These are phyloP conservation scores for Corbicula japonica DNA, from an alignment of 2,888 invertebrate genomes.

Conservation along the genomic window DNA sequence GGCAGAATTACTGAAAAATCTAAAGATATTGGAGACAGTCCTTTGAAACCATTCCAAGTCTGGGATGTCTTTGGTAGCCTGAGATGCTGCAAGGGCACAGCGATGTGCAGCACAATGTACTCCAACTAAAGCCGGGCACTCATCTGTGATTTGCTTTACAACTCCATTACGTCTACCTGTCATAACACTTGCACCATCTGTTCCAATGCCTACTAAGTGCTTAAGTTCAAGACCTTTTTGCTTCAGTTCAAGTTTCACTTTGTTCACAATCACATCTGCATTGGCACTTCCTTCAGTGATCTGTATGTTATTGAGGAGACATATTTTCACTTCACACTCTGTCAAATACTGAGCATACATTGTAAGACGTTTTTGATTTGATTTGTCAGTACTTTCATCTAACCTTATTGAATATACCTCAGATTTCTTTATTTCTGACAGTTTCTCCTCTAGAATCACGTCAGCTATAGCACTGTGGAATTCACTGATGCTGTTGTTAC, in stretches of 20 bases:
- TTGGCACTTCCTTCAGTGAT: constrained; percentile 37
- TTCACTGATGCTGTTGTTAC: constrained; percentile 33
- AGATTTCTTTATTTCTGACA: constrained; percentile 22
- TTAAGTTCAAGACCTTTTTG: constrained; percentile 35
- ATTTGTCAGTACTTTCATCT: constrained; percentile 55
- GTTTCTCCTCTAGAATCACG: constrained; percentile 21
- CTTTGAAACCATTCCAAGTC: constrained; percentile 31
- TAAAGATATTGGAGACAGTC: constrained; percentile 44
- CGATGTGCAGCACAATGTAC: constrained; percentile 52
- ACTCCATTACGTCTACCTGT: constrained; percentile 47
- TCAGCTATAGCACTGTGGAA: constrained; percentile 43
- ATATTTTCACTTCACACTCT: constrained; percentile 6
- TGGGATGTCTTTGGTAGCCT: constrained; percentile 48
- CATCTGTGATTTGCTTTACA: constrained; percentile 16
- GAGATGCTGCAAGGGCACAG: constrained; percentile 48
- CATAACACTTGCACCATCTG: constrained; percentile 61
- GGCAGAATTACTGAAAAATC: constrained; percentile 47
- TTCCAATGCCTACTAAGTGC: constrained; percentile 46
- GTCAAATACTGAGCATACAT: constrained; percentile 42
- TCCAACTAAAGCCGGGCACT: constrained; percentile 22
- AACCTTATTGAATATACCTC: constrained; percentile 27
- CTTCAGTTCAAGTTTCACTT: constrained; percentile 30
- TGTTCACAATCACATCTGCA: constrained; percentile 38
- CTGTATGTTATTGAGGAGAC: constrained; percentile 36
- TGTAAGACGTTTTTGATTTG: constrained; percentile 40